Percentiles rank a stretch among this genome's conserved stretches.
These are phyloP conservation scores for Dipodomys spectabilis DNA, from an alignment of 2,113 vertebrate genomes.

Conservation along the genomic window DNA sequence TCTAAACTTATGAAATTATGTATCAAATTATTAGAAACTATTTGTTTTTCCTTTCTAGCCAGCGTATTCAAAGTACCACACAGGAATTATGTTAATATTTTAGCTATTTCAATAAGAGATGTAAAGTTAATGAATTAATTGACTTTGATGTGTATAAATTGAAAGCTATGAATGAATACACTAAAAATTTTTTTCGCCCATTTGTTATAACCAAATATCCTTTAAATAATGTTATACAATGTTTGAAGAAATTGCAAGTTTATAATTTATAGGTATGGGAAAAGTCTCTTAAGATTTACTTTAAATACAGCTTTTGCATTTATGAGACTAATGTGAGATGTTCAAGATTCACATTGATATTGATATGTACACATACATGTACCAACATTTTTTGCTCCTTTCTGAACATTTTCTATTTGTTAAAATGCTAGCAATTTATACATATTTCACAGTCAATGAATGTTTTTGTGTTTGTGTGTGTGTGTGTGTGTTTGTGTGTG, in stretches of 20 bases:
- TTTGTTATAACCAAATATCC: conserved; percentile 6
- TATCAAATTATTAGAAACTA: conserved; percentile 23
- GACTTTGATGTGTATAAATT: conserved; percentile 72
- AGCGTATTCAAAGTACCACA: conserved; percentile 52
- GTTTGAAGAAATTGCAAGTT: conserved; percentile 53
- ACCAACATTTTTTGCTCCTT: neutral
- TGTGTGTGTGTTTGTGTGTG: conserved; percentile 32
- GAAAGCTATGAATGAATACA: conserved; percentile 59
- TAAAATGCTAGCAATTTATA: conserved; percentile 65
- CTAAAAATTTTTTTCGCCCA: conserved; percentile 35
- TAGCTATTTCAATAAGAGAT: conserved; percentile 44
- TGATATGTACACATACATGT: neutral
- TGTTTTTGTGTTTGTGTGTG: conserved; percentile 58
- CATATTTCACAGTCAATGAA: conserved; percentile 32
- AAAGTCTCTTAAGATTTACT: conserved; percentile 29
- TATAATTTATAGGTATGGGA: neutral
- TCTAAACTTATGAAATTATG: conserved; percentile 45
- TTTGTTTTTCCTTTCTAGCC: conserved; percentile 39
- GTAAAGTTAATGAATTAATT: conserved; percentile 52
- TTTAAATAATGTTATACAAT: conserved; percentile 50
- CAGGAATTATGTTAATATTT: conserved; percentile 60
- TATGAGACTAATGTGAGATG: conserved; percentile 18
- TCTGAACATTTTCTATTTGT: neutral
- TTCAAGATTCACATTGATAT: neutral
- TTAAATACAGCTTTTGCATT: neutral